Base-by-base conservation (phyloP, 2,797 vertebrate genomes). In the Leptatherina wallacei region DNA sequence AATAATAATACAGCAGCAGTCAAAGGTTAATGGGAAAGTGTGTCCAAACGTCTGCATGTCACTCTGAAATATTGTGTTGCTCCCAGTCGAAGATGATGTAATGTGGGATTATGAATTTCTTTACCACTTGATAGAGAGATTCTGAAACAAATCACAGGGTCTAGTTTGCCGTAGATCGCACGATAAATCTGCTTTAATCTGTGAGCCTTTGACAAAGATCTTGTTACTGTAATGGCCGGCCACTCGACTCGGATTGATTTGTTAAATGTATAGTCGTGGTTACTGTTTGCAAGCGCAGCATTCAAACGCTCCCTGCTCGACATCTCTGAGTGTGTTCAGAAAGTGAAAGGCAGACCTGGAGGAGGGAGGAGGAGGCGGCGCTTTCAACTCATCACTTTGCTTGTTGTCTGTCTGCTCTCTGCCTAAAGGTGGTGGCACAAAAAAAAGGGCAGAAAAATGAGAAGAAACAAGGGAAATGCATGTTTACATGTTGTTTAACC, bases 151-250 rank as follows among this genome's bases (percentile, higher is more conserved):
- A 32, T 63, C n/a, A 35, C 13, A 29, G 16, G 52, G 40, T 35
- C 42, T 14, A 44, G 27, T 57, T 65, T 12, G 12, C 56, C 9
- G 13, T 71, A 24, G 59, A 63, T 52, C 5, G 60, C n/a, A 27
- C n/a, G 5, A 57, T 71, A 64, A 71, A 64, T 71, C 61, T 64
- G 27, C 38, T 44, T 71, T 71, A 42, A 71, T 54, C 40, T 63
- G 51, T 61, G 24, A 32, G 35, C 20, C 33, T 49, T 24, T 36
- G 61, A 64, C 69, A 49, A 36, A 61, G 59, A 70, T 54, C 68
- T 61, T 61, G 68, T 71, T 71, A 71, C 61, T 49, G 38, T 40
- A 68, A 56, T 60, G 62, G 55, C 32, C 51, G 14, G 33, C 52
- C 55, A 18, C 49, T 57, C 29, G 30, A 58, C 52, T 57, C 38